phyloP scores from a whole-genome alignment of 2,888 invertebrate genomes.

The Chydorus sphaericus region DNA sequence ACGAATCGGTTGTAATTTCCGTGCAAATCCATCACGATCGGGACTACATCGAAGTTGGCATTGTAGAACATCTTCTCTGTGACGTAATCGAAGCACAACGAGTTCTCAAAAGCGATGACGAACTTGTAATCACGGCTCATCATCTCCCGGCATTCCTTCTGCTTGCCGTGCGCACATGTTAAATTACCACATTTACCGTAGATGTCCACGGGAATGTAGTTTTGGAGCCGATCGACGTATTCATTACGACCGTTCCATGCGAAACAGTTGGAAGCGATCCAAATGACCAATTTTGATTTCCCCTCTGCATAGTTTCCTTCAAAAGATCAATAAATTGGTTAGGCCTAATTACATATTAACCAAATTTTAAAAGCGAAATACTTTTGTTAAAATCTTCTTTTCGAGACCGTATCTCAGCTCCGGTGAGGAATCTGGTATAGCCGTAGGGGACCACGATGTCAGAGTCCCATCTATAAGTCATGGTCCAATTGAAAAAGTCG shows the following conservation, averaged over 20 bases:
- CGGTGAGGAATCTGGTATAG: too few relatives aligned
- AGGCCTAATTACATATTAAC: too few relatives aligned
- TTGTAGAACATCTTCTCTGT: conserved; percentile 2
- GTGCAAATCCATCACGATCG: neutral
- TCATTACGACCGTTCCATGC: conserved; percentile 15
- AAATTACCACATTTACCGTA: conserved; percentile 17
- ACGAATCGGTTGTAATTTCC: conserved; percentile 78
- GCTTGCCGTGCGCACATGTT: conserved; percentile 1
- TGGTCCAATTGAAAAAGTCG: too few relatives aligned
- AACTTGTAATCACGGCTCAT: neutral
- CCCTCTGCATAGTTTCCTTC: conserved; percentile 1
- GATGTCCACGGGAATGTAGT: conserved; percentile 16
- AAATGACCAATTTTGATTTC: conserved; percentile 15
- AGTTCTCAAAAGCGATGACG: conserved; percentile 4
- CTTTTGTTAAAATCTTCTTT: too few relatives aligned
- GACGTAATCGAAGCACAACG: conserved; percentile 2
- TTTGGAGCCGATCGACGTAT: conserved; percentile 17
- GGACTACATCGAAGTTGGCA: neutral
- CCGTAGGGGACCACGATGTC: too few relatives aligned
- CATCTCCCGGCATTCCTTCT: neutral
- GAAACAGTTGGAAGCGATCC: conserved; percentile 19
- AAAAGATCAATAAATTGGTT: too few relatives aligned
- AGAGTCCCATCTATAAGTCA: too few relatives aligned
- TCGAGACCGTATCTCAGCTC: too few relatives aligned
- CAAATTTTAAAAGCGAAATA: too few relatives aligned